Evolutionary conservation across 1,140 invertebrate genomes (phyloP), one percentile per base, ranked within the genome.

Genomic region (Metopolophium dirhodum): DNA sequence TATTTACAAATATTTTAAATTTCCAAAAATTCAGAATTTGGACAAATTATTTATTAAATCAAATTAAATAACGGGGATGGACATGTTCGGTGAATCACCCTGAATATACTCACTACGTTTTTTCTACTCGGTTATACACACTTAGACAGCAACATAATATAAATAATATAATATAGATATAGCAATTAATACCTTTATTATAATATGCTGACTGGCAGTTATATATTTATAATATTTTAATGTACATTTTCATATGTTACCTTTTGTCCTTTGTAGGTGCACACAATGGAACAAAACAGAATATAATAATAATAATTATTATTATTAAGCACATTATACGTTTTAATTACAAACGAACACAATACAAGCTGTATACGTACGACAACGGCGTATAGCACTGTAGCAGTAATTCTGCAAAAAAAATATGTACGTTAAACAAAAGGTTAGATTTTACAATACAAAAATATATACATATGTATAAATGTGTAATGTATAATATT

Each of bases 241-340:
- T 90, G 89, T 68, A 45, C 45, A 90, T 90, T 90, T 61, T 90
- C 89, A 90, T 90, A 90, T 90, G 89, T 68, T 90, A 90, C 88
- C 88, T 90, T 90, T 90, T 90, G 89, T 90, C 89, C 30, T 90
- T 89, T 57, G 49, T 89, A 54, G 49, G 54, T n/a, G 14, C 30
- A 45, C 23, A 90, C 37, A 90, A 90, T 90, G 54, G 37, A n/a
- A 89, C 14, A 35, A 68, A 90, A 61, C 37, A 68, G 57, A 68
- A 90, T 68, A 68, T 90, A 18, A 77, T 77, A n/a, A 77, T 77
- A n/a, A 68, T 61, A 9, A 61, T 68, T 68, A 68, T 90, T 68
- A 47, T 90, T 90, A 61, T 61, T 51, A 89, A 89, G 54, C 51
- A 26, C 9, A 89, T 89, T 57, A 89, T 54, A 57, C 51, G 18